Percentiles rank a stretch among this genome's conserved stretches.
These are phyloP conservation scores for Corydoras sp. DNA, from an alignment of 2,113 vertebrate species.

Conservation along the genomic window DNA sequence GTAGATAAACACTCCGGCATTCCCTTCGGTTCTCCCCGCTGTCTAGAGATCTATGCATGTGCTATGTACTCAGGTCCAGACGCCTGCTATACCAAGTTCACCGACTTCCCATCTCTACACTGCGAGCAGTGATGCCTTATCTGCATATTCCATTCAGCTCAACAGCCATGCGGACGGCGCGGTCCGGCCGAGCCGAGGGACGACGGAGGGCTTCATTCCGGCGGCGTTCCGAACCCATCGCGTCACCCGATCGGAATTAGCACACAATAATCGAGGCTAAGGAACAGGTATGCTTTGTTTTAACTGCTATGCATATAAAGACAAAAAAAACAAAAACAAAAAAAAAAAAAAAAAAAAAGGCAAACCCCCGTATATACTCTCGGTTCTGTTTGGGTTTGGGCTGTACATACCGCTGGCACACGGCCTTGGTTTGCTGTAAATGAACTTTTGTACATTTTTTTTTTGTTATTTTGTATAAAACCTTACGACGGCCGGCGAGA, in stretches of 20 bases:
- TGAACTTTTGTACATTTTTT: conserved; percentile 98
- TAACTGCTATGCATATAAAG: conserved; percentile 87
- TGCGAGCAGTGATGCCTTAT: conserved; percentile 98
- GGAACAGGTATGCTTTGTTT: conserved; percentile 70
- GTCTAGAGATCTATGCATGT: conserved; percentile 79
- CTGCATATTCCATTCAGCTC: conserved; percentile 74
- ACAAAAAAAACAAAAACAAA: conserved; percentile 67
- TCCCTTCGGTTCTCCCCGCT: conserved; percentile 68
- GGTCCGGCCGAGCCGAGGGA: conserved; percentile 61
- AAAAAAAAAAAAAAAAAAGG: conserved; percentile 64
- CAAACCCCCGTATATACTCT: conserved; percentile 53
- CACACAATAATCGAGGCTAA: conserved; percentile 67
- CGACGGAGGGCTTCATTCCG: conserved; percentile 45
- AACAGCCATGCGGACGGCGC: conserved; percentile 62
- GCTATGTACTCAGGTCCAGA: conserved; percentile 80
- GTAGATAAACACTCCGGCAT: conserved; percentile 69
- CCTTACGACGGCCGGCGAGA: conserved; percentile 54
- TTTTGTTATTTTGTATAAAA: conserved; percentile 98
- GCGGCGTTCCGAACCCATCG: conserved; percentile 53
- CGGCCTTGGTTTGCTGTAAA: conserved; percentile 99
- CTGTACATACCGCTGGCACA: conserved; percentile 96
- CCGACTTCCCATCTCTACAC: conserved; percentile 73
- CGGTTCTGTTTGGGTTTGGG: conserved; percentile 79
- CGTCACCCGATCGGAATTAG: conserved; percentile 61
- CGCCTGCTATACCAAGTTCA: conserved; percentile 79